Percentiles rank a stretch among this genome's conserved stretches.
Evolutionary conservation across 2,797 vertebrate species (phyloP).

Genomic region (Leuciscus waleckii): DNA sequence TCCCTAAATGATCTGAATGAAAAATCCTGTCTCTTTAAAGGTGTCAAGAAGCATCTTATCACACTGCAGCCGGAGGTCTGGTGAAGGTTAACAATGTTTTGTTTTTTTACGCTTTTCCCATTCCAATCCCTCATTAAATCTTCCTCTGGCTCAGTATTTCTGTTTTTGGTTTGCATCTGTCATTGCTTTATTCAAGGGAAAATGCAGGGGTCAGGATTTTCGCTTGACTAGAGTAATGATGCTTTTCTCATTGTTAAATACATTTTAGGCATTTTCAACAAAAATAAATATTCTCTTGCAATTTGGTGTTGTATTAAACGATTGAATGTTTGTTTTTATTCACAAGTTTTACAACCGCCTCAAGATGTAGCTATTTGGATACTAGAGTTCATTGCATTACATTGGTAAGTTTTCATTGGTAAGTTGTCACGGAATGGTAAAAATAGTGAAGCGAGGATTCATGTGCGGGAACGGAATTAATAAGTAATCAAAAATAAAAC

Average conservation of each 20-base stretch:
- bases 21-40: constrained; percentile 11
- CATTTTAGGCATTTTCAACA: neutral
- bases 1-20: neutral
- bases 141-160: constrained; percentile 13
- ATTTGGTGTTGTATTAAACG: neutral
- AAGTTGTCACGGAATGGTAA: too few species aligned
- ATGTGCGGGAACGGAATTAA: too few species aligned
- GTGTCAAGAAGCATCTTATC: constrained; percentile 23
- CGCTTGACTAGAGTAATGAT: neutral
- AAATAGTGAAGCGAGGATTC: too few species aligned
- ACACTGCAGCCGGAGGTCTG: neutral
- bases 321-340: neutral
- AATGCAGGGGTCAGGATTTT: neutral
- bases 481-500: too few species aligned
- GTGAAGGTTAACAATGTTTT: constrained; percentile 14
- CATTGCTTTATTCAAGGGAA: constrained; percentile 9
- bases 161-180: constrained; percentile 22
- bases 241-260: neutral
- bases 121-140: neutral
- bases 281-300: neutral
- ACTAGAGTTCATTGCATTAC: neutral
- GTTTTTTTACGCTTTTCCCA: neutral
- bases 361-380: neutral
- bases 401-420: neutral
- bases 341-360: neutral